Conservation (phyloP, 2,113 vertebrate genomes). For the Xenopus laevis region DNA sequence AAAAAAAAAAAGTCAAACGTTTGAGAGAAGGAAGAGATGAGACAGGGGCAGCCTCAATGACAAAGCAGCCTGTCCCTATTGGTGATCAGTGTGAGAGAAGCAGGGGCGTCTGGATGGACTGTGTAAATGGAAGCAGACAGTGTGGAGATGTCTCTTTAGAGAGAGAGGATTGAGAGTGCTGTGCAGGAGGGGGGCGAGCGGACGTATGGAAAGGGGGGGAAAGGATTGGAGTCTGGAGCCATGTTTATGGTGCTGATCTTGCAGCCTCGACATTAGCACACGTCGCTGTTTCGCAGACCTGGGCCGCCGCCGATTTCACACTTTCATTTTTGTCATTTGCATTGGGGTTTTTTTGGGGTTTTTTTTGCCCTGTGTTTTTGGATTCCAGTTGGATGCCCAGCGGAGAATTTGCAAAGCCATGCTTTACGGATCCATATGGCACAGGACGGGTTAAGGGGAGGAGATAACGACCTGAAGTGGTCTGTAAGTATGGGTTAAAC, state of each 20-base stretch:
- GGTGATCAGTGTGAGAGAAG: not conserved
- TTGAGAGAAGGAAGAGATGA: slow-evolving; percentile 25
- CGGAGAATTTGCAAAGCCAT: too few species aligned
- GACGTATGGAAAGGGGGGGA: slow-evolving; percentile 22
- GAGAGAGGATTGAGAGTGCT: not conserved
- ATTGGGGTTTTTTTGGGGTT: too few species aligned
- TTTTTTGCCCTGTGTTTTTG: too few species aligned
- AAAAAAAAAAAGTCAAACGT: not conserved
- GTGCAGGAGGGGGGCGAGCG: not conserved
- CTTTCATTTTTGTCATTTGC: too few species aligned
- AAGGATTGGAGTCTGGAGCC: not conserved
- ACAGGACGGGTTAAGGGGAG: too few species aligned
- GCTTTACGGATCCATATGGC: too few species aligned
- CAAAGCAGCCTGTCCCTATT: slow-evolving; percentile 25
- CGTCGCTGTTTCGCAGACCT: too few species aligned
- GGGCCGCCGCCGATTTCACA: too few species aligned
- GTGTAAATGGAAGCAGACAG: slow-evolving; percentile 15
- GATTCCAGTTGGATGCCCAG: too few species aligned
- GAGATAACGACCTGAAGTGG: too few species aligned
- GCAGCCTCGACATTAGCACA: slow-evolving; percentile 2
- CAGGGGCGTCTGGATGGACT: not conserved
- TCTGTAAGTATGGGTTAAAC: too few species aligned
- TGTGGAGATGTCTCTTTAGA: not conserved
- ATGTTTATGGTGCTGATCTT: slow-evolving; percentile 25
- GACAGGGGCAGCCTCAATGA: slow-evolving; percentile 27